Base-by-base conservation (phyloP, 2,888 invertebrate genomes). In the Asteroscopus sphinx region DNA sequence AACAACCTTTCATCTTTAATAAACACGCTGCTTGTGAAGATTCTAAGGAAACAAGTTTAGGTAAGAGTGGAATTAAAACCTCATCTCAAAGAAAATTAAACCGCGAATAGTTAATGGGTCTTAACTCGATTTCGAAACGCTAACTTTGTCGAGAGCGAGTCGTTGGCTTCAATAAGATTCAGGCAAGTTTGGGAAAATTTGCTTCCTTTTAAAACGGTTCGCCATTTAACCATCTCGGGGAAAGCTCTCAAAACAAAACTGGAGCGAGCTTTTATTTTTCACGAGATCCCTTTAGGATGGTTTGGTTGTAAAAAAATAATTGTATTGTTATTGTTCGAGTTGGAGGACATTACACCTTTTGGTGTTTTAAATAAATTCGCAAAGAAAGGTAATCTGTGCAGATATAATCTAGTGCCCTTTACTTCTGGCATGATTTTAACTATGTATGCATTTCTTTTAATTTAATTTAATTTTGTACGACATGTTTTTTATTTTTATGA, bases 101-200 rank as follows among this genome's bases (percentile, higher is more conserved):
- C 90, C 89, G 74, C 88, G 84, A 90, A 88, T 91, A 90, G 89
- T 90, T 90, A 92, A 91, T 90, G 88, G 88, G 81, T 89, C 89
- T 90, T 89, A 90, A 91, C 90, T 90, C 81, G 86, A 91, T 91
- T 92, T 83, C 77, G 80, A 88, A 91, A 88, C 86, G 85, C 82
- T 86, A 91, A 91, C 90, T 91, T 89, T 84, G 83, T 83, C 79
- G 79, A 87, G 85, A 88, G 82, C 79, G 84, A 85, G 82, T 86
- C 87, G 82, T 85, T 87, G 86, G 76, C 88, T 90, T 88, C 87
- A 89, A 89, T 88, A 86, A 87, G 88, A 90, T 89, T 88, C 83
- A 76, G 81, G 76, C 78, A 88, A 90, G 85, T 91, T 90, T 82
- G 79, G 75, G 76, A 80, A 87, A 89, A 88, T 89, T 89, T 82